A percentile compares a stretch with the other conserved stretches of the same genome.
These are phyloP conservation scores for Vulpes vulpes DNA, from an alignment of 2,113 vertebrate genomes.

Conservation along the genomic window DNA sequence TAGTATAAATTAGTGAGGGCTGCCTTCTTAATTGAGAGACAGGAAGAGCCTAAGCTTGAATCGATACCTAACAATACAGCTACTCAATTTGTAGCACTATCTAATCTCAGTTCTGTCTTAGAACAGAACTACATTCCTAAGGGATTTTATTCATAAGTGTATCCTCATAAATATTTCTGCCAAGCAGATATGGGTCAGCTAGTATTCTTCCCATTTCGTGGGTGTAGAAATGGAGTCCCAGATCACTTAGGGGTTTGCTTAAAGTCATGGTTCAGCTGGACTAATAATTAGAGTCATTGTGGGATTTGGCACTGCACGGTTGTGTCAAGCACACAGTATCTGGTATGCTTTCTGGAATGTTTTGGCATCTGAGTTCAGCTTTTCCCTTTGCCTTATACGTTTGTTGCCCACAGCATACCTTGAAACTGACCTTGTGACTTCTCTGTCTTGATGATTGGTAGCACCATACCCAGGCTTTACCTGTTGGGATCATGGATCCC, in stretches of 20 bases:
- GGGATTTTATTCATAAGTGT: conserved; percentile 56
- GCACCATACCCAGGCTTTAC: neutral
- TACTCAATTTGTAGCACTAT: conserved; percentile 70
- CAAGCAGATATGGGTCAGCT: neutral
- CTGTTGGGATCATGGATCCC: neutral
- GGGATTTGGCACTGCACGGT: neutral
- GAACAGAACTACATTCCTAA: conserved; percentile 60
- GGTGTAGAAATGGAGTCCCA: conserved; percentile 31
- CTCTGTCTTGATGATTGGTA: neutral
- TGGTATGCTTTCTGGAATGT: conserved; percentile 4
- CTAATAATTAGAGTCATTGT: conserved; percentile 5
- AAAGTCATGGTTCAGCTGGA: conserved; percentile 9
- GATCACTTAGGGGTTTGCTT: neutral
- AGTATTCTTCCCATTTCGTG: conserved; percentile 38
- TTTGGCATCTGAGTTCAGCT: conserved; percentile 11
- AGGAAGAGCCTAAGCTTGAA: conserved; percentile 67
- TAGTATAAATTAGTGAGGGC: conserved; percentile 57
- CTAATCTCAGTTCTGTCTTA: conserved; percentile 67
- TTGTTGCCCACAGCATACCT: neutral
- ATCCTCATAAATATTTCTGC: conserved; percentile 56
- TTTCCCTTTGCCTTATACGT: neutral
- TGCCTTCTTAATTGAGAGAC: conserved; percentile 70
- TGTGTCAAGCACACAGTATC: neutral
- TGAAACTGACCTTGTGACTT: neutral
- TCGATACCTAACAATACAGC: conserved; percentile 62